These are phyloP conservation scores for Adoxophyes honmai DNA, from an alignment of 1,140 invertebrate species.

Conservation along the genomic window DNA sequence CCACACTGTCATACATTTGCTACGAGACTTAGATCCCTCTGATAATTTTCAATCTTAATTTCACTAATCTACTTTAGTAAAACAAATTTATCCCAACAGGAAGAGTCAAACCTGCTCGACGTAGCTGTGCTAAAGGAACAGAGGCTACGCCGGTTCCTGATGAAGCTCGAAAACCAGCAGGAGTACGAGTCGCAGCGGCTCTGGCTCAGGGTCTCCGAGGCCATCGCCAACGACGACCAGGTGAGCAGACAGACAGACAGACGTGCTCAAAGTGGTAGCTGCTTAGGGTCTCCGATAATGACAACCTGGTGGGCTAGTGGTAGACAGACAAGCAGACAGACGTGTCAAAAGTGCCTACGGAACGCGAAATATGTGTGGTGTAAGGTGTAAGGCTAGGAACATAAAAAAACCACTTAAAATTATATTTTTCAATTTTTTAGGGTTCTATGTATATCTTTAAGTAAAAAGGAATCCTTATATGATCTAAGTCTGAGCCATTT, in stretches of 20 bases:
- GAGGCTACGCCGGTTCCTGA: conserved; percentile 87
- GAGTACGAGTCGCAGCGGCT: conserved; percentile 91
- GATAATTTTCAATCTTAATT: no score
- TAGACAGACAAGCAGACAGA: no score
- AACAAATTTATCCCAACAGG: conserved; percentile 64
- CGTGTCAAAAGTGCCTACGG: no score
- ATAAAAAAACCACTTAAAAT: background rate
- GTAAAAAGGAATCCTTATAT: no score
- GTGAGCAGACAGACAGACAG: no score
- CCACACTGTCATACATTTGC: no score
- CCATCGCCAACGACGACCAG: conserved; percentile 89
- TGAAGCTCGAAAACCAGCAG: conserved; percentile 87
- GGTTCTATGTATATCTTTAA: no score
- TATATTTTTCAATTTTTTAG: background rate
- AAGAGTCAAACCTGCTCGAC: conserved; percentile 86
- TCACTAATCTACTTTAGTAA: background rate
- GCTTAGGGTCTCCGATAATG: no score
- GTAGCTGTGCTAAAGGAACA: conserved; percentile 83
- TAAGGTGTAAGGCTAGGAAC: background rate
- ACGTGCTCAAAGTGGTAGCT: no score
- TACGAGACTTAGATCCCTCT: no score
- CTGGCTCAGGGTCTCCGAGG: conserved; percentile 90
- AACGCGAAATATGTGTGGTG: background rate
- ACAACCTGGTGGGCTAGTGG: no score
- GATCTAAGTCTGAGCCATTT: no score